Evolutionary conservation across 2,888 invertebrate genomes (phyloP).

Genomic region (Orthosia gothica): DNA sequence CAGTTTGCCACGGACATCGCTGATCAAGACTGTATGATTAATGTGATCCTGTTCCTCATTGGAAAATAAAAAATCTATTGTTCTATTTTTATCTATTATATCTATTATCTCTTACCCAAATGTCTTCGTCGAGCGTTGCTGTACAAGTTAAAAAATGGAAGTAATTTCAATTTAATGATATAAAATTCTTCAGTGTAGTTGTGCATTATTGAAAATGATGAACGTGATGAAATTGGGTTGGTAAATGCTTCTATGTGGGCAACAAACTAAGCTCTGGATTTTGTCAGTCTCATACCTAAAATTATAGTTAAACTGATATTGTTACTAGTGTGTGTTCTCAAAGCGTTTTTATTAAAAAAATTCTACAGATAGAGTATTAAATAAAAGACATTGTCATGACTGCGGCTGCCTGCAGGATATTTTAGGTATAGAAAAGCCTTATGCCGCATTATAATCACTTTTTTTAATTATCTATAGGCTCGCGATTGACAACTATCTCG

Average conservation of each 20-base stretch:
- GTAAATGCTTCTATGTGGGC: not conserved
- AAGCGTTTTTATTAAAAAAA: too few species aligned
- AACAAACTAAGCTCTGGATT: not conserved
- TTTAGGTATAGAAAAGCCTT: too few species aligned
- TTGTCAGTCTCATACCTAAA: not conserved
- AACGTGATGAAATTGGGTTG: not conserved
- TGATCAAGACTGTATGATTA: constrained; percentile 13
- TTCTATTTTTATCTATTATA: too few species aligned
- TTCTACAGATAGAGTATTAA: too few species aligned
- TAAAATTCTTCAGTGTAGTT: not conserved
- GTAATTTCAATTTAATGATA: not conserved
- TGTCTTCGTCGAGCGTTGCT: constrained; percentile 29
- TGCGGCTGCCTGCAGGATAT: too few species aligned
- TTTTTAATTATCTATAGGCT: too few species aligned
- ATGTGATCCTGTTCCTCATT: constrained; percentile 11
- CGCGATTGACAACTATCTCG: too few species aligned
- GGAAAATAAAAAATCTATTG: constrained; percentile 46
- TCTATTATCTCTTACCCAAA: constrained; percentile 48
- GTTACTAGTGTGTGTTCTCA: too few species aligned
- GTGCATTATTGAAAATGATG: not conserved
- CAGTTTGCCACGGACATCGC: constrained; percentile 11
- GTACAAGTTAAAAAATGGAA: not conserved
- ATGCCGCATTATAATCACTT: too few species aligned
- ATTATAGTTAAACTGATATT: too few species aligned
- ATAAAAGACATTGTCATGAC: too few species aligned